Evolutionary conservation across 2,797 vertebrate genomes (phyloP), one percentile per base, ranked within the genome.

Genomic region (Apodemus agrarius): DNA sequence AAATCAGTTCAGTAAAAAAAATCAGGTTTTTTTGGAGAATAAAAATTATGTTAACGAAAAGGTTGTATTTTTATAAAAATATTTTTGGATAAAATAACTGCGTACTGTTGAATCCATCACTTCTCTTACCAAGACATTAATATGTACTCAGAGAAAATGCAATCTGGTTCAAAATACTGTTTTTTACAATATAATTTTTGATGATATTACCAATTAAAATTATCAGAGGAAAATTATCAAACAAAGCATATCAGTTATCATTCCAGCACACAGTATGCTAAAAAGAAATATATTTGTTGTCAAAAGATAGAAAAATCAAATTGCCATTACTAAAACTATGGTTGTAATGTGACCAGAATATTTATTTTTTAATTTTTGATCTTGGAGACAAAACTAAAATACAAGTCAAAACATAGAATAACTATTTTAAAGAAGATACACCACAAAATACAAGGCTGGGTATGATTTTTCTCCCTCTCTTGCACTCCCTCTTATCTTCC

Each of bases 31-130:
- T 78, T 61, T 43, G 34, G 94, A 96, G 81, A 37, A 91, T 67
- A 79, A 96, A 97, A 91, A 54, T 76, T 82, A 94, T 95, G 65
- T 59, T 84, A 96, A 82, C 19, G 26, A 96, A 96, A 94, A 69
- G 14, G 89, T 31, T 74, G 72, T 17, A 83, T 83, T 79, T 95
- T 91, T 14, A 29, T 37, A 91, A 93, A 13, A 13, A 85, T 49
- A 2, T 91, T 96, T 96, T 29, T 46, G 37, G 52, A 86, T 65
- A 92, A 78, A 76, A 93, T 5, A 5, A 14, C 16, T 82, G 57
- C 12, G 11, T 79, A 16, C 75, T 94, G 91, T 26, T 46, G 65
- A 95, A 96, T 95, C 84, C 10, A 91, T 96, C 54, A 87, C 12
- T 91, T 95, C n/a, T 80, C 37, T 26, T 89, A 94, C 86, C 13